phyloP scores from a whole-genome alignment of 2,797 vertebrate species.

The Syngnathus acus region DNA sequence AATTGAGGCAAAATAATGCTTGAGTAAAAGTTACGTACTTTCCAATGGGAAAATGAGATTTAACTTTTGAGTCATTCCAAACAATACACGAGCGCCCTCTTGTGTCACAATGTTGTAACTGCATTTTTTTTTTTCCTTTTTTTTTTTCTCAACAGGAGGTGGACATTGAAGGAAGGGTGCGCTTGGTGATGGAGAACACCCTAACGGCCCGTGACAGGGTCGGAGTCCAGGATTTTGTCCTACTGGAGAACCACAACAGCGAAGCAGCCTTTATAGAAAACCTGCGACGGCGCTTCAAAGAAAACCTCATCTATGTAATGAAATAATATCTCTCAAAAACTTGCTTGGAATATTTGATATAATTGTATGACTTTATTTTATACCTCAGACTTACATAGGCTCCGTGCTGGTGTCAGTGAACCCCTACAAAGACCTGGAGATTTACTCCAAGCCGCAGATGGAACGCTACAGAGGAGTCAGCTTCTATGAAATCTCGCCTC shows the following conservation, averaged over 20 bases:
- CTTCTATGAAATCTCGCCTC: conserved; percentile 93
- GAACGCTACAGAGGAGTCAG: conserved; percentile 88
- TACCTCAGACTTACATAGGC: conserved; percentile 85
- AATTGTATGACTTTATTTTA: conserved; percentile 21
- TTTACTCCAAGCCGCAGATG: conserved; percentile 88
- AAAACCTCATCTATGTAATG: conserved; percentile 87
- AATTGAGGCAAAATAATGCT: background rate
- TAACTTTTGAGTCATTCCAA: background rate
- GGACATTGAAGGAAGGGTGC: conserved; percentile 63
- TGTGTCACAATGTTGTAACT: background rate
- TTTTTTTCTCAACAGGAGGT: conserved; percentile 45
- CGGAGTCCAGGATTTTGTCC: conserved; percentile 86
- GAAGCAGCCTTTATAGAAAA: conserved; percentile 85
- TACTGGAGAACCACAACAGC: conserved; percentile 84
- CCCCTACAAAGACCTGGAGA: conserved; percentile 78
- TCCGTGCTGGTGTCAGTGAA: conserved; percentile 86
- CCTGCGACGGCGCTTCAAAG: conserved; percentile 79
- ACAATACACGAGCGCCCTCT: background rate
- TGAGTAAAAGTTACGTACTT: background rate
- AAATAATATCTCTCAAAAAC: background rate
- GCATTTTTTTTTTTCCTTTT: background rate
- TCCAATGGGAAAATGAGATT: too few relatives aligned
- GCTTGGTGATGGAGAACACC: conserved; percentile 80
- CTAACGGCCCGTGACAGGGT: conserved; percentile 85
- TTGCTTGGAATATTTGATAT: conserved; percentile 9